Conservation (phyloP, 2,888 invertebrate species). For the Macrophya alboannulata region DNA sequence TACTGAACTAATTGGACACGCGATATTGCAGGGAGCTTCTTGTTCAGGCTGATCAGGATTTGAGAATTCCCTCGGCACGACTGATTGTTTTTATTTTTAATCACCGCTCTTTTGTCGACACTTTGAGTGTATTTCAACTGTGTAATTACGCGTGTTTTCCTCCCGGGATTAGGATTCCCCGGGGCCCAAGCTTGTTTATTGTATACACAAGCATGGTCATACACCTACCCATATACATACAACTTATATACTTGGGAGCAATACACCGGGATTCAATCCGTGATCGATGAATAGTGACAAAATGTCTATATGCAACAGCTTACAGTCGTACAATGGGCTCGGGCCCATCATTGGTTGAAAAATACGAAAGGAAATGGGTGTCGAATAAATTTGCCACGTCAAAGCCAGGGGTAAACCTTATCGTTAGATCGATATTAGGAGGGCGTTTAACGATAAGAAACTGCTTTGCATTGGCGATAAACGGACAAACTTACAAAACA, state of each 20-base stretch:
- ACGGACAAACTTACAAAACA: neutral
- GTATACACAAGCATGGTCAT: neutral
- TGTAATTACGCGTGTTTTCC: slow-evolving; percentile 5
- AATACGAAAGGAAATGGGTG: slow-evolving; percentile 1
- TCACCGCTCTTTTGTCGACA: slow-evolving; percentile 6
- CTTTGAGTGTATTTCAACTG: neutral
- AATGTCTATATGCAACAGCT: neutral
- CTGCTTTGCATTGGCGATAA: slow-evolving; percentile 1
- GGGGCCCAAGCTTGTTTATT: neutral
- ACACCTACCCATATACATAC: neutral
- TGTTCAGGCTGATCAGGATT: slow-evolving; percentile 26
- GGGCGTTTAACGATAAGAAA: slow-evolving; percentile 8
- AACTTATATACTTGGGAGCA: neutral
- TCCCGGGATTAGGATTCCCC: neutral
- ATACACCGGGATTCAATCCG: neutral
- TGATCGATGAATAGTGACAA: slow-evolving; percentile 17
- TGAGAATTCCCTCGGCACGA: neutral
- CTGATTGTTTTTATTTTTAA: slow-evolving; percentile 20
- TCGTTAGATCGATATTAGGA: slow-evolving; percentile 15
- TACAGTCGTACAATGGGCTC: neutral
- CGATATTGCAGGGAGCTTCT: neutral
- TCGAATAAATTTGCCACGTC: slow-evolving; percentile 22
- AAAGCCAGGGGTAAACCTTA: slow-evolving; percentile 22
- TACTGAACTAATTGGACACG: slow-evolving; percentile 6
- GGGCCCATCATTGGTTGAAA: slow-evolving; percentile 3